Evolutionary conservation across 1,140 invertebrate genomes (phyloP).

Genomic region (Lithobius niger): DNA sequence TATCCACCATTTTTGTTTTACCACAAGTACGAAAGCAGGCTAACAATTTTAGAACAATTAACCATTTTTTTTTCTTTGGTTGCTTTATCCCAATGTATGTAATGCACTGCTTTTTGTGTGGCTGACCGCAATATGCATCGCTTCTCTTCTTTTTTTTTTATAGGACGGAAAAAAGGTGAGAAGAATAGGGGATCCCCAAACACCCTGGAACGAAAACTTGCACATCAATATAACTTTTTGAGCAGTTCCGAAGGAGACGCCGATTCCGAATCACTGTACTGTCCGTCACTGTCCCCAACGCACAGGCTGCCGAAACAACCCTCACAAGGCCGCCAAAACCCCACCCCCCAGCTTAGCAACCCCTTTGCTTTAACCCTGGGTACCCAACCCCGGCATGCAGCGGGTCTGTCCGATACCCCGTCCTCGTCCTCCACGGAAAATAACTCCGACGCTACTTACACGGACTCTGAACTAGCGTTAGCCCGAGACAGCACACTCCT

Average conservation of each 20-base stretch:
- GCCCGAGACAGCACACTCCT: slow-evolving; percentile 59
- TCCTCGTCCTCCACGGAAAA: slow-evolving; percentile 38
- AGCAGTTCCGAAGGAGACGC: not conserved
- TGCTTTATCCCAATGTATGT: no score
- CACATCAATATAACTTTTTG: not conserved
- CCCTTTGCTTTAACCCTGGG: not conserved
- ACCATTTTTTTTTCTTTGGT: no score
- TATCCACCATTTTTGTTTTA: no score
- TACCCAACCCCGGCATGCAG: not conserved
- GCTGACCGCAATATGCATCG: not conserved
- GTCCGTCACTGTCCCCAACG: not conserved
- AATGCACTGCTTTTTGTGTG: not conserved
- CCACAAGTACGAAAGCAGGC: no score
- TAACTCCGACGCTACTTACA: slow-evolving; percentile 64
- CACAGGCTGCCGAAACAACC: not conserved
- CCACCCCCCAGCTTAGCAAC: not conserved
- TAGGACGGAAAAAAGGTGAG: not conserved
- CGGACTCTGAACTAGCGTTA: slow-evolving; percentile 60
- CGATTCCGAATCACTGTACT: not conserved
- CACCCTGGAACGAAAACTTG: not conserved
- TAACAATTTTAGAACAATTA: no score
- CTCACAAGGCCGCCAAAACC: not conserved
- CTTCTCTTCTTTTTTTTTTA: not conserved
- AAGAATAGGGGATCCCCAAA: not conserved
- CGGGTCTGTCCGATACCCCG: not conserved